phyloP scores from a whole-genome alignment of 2,888 invertebrate species.

The Argyresthia goedartella region DNA sequence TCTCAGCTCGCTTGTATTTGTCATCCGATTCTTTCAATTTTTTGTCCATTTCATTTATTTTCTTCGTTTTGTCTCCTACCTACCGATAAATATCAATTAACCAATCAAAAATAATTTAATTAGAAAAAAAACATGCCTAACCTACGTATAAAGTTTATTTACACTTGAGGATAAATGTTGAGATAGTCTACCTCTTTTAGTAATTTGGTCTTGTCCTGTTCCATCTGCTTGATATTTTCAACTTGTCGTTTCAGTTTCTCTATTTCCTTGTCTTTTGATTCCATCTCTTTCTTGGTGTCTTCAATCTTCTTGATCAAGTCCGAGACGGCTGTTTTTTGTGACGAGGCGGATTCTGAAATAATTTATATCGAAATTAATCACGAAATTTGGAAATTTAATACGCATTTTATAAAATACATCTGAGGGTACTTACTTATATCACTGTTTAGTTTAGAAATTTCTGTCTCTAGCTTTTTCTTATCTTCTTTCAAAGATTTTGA shows the following conservation, averaged over 20 bases:
- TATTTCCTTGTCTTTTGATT: conserved; percentile 73
- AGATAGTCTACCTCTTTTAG: conserved; percentile 64
- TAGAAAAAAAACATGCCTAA: too few species aligned
- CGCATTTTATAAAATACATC: neutral
- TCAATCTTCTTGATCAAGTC: conserved; percentile 74
- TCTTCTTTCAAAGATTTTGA: conserved; percentile 74
- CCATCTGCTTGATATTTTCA: conserved; percentile 44
- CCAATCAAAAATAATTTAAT: too few species aligned
- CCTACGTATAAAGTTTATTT: too few species aligned
- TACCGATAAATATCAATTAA: conserved; percentile 25
- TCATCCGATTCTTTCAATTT: conserved; percentile 77
- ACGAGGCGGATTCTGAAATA: conserved; percentile 63
- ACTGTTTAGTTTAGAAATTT: conserved; percentile 68
- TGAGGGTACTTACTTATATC: conserved; percentile 68
- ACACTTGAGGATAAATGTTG: neutral
- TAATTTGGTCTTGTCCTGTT: conserved; percentile 70
- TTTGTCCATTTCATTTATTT: conserved; percentile 74
- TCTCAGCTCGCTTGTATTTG: conserved; percentile 73
- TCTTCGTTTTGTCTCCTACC: conserved; percentile 74
- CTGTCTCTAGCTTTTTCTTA: conserved; percentile 72
- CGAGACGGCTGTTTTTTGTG: conserved; percentile 66
- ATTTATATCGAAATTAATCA: neutral
- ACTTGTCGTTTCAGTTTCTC: conserved; percentile 73
- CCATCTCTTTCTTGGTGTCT: conserved; percentile 74
- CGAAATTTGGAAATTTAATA: neutral